Evolutionary conservation across 2,888 invertebrate genomes (phyloP), one percentile per base, ranked within the genome.

Genomic region (Lochmaea crataegi): DNA sequence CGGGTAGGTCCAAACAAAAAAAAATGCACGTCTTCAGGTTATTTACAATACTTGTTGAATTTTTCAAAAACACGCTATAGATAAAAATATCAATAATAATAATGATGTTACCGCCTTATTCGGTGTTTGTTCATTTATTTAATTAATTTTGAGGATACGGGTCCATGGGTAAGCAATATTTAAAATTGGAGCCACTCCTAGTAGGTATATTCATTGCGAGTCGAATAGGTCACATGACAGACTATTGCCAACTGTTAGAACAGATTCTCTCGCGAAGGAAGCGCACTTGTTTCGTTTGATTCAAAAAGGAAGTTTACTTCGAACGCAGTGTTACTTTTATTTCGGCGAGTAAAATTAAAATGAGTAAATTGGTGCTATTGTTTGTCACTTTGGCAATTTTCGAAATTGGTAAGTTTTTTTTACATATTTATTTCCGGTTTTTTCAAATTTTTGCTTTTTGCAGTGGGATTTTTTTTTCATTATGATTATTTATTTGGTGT

Each of bases 311-410:
- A 18, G 16, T 32, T 32, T 32, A 32, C 7, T 7, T 32, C 16
- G 38, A 26, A 11, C 11, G 68, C 12, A 42, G 32, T n/a, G 16
- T 9, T 57, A 51, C 7, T 48, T 26, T 65, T 53, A n/a, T 32
- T 41, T 2, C 14, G 32, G 32, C 45, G 22, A 32, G 58, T 16
- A 71, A 57, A 72, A 67, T 22, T 51, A 69, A 75, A 67, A 75
- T 75, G 75, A 68, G 65, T 71, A 75, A 75, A 72, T 45, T 75
- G 2, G 72, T 75, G 67, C 57, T 75, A 65, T 60, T 75, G 65
- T 72, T 72, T 10, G 69, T 67, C 41, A 72, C 66, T 60, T 48
- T 75, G 41, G 75, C 75, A 61, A 53, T 72, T 60, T 53, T 75
- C 26, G 53, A 72, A 65, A 64, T 68, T 58, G 75, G 75, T 75